These are phyloP conservation scores for Hipposideros armiger DNA, from an alignment of 2,113 vertebrate genomes.

Conservation along the genomic window DNA sequence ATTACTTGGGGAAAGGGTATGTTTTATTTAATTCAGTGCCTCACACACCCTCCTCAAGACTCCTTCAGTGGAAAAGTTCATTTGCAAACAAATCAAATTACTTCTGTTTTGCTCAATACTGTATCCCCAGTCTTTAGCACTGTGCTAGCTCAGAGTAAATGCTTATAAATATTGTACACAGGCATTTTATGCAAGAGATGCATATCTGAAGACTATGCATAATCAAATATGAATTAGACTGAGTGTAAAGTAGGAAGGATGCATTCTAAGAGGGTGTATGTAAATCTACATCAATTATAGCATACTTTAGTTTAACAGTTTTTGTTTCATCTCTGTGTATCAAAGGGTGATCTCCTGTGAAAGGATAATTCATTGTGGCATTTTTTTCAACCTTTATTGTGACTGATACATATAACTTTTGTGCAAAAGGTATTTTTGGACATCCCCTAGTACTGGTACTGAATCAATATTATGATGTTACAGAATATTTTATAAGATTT, in stretches of 20 bases:
- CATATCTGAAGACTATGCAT: neutral
- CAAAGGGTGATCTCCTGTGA: neutral
- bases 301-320: neutral
- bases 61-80: neutral
- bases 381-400: neutral
- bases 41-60: neutral
- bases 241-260: neutral
- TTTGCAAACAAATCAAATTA: neutral
- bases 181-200: neutral
- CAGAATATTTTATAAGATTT: neutral
- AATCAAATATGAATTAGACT: neutral
- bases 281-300: neutral
- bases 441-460: neutral
- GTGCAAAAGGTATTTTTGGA: neutral
- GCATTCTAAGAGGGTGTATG: neutral
- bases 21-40: neutral
- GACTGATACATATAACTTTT: neutral
- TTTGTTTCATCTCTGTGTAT: neutral
- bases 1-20: neutral
- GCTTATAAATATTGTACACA: neutral
- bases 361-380: neutral
- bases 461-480: neutral
- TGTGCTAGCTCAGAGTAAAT: neutral
- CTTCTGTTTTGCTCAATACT: neutral
- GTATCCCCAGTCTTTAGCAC: neutral